Percentiles rank a stretch among this genome's conserved stretches.
phyloP scores from a whole-genome alignment of 2,113 vertebrate genomes.

The Colinus virginianus region DNA sequence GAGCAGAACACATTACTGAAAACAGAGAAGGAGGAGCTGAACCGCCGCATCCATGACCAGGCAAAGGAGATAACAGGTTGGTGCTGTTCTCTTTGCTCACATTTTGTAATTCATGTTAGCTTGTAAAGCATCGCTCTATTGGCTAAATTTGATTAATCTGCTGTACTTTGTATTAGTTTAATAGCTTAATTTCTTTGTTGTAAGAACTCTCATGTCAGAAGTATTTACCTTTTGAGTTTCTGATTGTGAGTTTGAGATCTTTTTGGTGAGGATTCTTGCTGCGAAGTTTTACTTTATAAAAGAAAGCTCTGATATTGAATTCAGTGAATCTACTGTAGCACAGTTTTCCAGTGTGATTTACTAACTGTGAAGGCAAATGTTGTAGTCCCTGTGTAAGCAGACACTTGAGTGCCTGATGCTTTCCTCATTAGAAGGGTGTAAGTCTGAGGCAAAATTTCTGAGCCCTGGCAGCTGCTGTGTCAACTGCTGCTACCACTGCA shows the following conservation, averaged over 20 bases:
- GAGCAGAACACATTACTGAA: conserved; percentile 93
- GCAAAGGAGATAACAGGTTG: conserved; percentile 93
- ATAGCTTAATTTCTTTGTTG: not conserved
- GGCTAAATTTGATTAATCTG: not conserved
- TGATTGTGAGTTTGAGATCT: not conserved
- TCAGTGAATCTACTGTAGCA: not conserved
- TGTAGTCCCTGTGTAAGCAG: not conserved
- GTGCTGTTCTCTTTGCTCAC: not conserved
- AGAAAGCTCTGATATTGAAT: not conserved
- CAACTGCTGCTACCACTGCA: not conserved
- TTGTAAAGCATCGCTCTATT: not conserved
- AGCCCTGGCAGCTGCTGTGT: not conserved
- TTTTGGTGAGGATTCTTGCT: not conserved
- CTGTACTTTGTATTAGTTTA: not conserved
- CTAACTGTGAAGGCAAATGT: not conserved
- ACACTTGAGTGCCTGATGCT: not conserved
- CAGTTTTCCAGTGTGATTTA: not conserved
- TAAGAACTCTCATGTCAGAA: not conserved
- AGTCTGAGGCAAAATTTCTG: not conserved
- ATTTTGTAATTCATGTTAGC: not conserved
- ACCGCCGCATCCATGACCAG: conserved; percentile 91
- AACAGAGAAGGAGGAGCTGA: conserved; percentile 93
- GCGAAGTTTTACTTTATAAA: not conserved
- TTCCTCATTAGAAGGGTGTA: not conserved
- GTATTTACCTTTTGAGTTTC: not conserved